Percentiles rank a stretch among this genome's conserved stretches.
Conservation (phyloP, 1,140 invertebrate genomes). For the Aphaenogaster floridana region DNA sequence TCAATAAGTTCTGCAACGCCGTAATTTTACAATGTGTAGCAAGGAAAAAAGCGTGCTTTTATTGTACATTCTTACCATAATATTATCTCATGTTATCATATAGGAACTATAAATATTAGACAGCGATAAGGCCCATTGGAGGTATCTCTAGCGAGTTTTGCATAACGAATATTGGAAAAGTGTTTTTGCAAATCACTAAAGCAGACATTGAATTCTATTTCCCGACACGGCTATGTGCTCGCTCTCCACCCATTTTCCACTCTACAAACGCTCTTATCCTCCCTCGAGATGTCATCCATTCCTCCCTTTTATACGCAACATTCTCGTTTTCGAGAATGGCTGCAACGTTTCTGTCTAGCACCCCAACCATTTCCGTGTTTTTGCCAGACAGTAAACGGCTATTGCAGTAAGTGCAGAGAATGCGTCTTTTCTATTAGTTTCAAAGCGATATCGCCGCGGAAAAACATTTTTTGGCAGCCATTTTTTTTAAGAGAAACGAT, state of each 20-base stretch:
- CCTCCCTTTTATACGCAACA: conserved; percentile 57
- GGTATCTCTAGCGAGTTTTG: conserved; percentile 13
- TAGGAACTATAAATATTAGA: conserved; percentile 36
- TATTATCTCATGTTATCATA: conserved; percentile 41
- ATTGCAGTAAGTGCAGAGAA: conserved; percentile 55
- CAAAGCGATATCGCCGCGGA: neutral
- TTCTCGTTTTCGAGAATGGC: conserved; percentile 63
- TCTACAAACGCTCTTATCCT: conserved; percentile 59
- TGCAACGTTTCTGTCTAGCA: conserved; percentile 54
- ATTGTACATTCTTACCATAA: neutral
- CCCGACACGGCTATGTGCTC: conserved; percentile 37
- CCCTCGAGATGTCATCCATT: conserved; percentile 62
- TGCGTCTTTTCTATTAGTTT: conserved; percentile 57
- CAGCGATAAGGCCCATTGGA: neutral
- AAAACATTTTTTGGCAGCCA: neutral
- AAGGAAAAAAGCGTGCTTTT: neutral
- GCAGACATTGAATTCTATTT: conserved; percentile 60
- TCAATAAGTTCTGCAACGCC: neutral
- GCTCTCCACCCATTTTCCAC: conserved; percentile 48
- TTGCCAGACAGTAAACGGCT: conserved; percentile 51
- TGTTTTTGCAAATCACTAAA: conserved; percentile 65
- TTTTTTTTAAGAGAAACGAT: conserved; percentile 9
- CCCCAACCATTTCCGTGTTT: conserved; percentile 46
- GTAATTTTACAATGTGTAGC: conserved; percentile 18
- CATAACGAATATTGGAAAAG: conserved; percentile 53